These are phyloP conservation scores for Tryphoninae sp. DNA, from an alignment of 2,888 invertebrate species.

Conservation along the genomic window DNA sequence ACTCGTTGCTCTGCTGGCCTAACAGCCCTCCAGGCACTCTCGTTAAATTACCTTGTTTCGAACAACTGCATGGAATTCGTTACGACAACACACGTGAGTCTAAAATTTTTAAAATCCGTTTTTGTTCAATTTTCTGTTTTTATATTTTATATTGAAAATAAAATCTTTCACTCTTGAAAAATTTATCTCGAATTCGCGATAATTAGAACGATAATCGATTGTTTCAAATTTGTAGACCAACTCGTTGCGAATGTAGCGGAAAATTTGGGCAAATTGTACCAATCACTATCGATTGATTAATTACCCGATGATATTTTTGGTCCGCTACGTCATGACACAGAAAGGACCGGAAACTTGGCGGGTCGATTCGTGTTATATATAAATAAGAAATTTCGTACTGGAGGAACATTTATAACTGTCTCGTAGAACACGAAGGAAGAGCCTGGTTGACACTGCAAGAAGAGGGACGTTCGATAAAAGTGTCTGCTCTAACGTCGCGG, in stretches of 20 bases:
- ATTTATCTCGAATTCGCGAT: no score
- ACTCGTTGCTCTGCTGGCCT: slow-evolving; percentile 93
- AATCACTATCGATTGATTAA: slow-evolving; percentile 16
- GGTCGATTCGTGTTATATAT: slow-evolving; percentile 2
- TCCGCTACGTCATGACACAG: background rate
- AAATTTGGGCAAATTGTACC: background rate
- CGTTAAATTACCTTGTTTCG: slow-evolving; percentile 90
- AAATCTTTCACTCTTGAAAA: no score
- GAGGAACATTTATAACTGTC: background rate
- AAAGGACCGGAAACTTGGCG: background rate
- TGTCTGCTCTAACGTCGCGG: background rate
- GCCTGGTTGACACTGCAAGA: background rate
- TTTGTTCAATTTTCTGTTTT: no score
- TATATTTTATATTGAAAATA: no score
- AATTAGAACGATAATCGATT: no score
- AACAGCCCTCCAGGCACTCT: slow-evolving; percentile 87
- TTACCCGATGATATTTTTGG: slow-evolving; percentile 3
- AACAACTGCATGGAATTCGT: slow-evolving; percentile 88
- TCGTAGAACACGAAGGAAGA: background rate
- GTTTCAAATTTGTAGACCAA: no score
- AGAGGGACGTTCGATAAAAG: background rate
- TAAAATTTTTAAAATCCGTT: background rate
- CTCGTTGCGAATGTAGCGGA: background rate
- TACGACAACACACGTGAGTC: slow-evolving; percentile 93
- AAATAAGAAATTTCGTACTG: slow-evolving; percentile 4